A percentile compares a stretch with the other conserved stretches of the same genome.
Evolutionary conservation across 2,888 invertebrate genomes (phyloP).

Genomic region (Tinea pellionella): DNA sequence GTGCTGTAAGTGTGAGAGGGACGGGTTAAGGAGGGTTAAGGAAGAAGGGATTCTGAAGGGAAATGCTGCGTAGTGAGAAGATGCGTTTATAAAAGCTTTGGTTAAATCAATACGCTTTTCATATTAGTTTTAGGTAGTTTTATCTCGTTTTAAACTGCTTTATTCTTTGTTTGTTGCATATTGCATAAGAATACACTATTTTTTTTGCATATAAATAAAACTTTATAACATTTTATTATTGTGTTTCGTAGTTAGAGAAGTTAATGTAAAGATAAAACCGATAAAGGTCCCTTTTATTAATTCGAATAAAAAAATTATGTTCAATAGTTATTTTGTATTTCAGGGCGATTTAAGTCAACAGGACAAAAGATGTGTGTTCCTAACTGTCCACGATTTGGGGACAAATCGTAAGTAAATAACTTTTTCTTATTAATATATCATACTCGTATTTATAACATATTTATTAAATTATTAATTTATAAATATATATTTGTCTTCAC

Average conservation of each 20-base stretch:
- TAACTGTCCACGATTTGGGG: slow-evolving; percentile 91
- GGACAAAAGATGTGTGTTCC: slow-evolving; percentile 84
- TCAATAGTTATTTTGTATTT: slow-evolving; percentile 24
- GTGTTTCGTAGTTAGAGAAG: too few species aligned
- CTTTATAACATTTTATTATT: too few species aligned
- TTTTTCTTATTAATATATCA: background rate
- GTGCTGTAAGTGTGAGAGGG: background rate
- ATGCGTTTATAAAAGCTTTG: background rate
- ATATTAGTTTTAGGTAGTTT: too few species aligned
- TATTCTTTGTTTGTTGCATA: background rate
- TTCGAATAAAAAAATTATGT: too few species aligned
- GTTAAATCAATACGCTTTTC: background rate
- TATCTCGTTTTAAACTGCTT: background rate
- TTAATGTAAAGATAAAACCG: too few species aligned
- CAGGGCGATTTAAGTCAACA: slow-evolving; percentile 85
- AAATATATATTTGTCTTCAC: too few species aligned
- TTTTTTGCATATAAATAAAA: too few species aligned
- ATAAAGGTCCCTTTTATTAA: too few species aligned
- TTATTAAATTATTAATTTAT: too few species aligned
- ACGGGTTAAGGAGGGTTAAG: too few species aligned
- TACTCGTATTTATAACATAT: too few species aligned
- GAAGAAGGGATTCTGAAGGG: background rate
- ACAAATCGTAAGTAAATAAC: slow-evolving; percentile 75
- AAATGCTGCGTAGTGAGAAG: slow-evolving; percentile 3
- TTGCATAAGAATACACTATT: too few species aligned